Evolutionary conservation across 2,888 invertebrate genomes (phyloP).

Genomic region (Mongoloraphidia duomilia): DNA sequence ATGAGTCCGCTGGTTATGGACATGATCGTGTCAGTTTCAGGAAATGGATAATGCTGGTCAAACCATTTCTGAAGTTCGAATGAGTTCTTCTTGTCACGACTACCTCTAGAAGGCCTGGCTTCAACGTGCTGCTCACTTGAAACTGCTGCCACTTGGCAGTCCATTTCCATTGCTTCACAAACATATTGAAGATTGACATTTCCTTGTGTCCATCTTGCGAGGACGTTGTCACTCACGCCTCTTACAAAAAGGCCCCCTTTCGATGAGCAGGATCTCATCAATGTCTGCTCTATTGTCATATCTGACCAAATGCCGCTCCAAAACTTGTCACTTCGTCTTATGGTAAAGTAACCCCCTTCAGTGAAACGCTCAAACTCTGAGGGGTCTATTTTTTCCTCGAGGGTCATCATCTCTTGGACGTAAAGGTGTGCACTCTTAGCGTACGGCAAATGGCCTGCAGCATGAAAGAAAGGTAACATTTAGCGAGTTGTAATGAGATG

Average conservation of each 20-base stretch:
- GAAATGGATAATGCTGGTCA: conserved; percentile 10
- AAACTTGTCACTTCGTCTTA: conserved; percentile 16
- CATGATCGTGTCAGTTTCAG: conserved; percentile 6
- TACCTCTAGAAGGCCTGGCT: conserved; percentile 9
- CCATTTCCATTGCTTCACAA: conserved; percentile 8
- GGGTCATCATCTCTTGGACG: conserved; percentile 21
- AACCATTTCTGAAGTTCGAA: conserved; percentile 9
- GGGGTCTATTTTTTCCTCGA: conserved; percentile 12
- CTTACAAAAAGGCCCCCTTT: conserved; percentile 6
- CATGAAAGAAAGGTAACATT: conserved; percentile 22
- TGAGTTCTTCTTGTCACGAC: conserved; percentile 8
- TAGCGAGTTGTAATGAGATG: conserved; percentile 15
- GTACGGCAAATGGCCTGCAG: conserved; percentile 21
- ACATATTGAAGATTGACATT: conserved; percentile 9
- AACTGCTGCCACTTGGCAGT: neutral
- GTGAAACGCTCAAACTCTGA: conserved; percentile 10
- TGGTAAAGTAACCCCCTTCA: conserved; percentile 17
- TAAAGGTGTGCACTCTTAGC: conserved; percentile 20
- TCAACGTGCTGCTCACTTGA: conserved; percentile 12
- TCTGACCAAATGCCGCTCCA: conserved; percentile 7
- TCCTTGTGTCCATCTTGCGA: conserved; percentile 9
- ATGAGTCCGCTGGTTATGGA: conserved; percentile 9
- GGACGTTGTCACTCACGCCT: conserved; percentile 9
- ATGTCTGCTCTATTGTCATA: neutral
- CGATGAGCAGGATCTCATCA: neutral